A percentile compares a stretch with the other conserved stretches of the same genome.
phyloP scores from a whole-genome alignment of 2,888 invertebrate species.

The Conus canariensis region DNA sequence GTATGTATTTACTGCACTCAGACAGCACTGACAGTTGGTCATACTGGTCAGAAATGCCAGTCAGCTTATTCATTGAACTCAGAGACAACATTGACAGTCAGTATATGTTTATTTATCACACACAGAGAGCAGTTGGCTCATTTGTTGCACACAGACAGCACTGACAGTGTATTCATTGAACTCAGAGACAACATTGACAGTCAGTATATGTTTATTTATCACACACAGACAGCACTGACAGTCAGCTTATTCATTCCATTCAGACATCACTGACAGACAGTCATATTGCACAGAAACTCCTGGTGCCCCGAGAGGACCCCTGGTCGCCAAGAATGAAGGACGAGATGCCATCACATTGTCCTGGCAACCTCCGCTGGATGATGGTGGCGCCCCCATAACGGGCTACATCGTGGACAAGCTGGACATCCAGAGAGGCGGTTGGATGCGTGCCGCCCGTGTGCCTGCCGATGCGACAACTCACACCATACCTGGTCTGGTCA shows the following conservation, averaged over 20 bases:
- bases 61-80: too few relatives aligned
- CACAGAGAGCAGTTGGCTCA: too few relatives aligned
- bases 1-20: too few relatives aligned
- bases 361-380: slow-evolving; percentile 76
- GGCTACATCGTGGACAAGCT: slow-evolving; percentile 75
- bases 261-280: too few relatives aligned
- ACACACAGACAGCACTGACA: background rate
- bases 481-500: slow-evolving; percentile 87
- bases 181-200: too few relatives aligned
- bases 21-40: too few relatives aligned
- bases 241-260: background rate
- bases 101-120: too few relatives aligned
- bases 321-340: slow-evolving; percentile 70
- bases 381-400: slow-evolving; percentile 81
- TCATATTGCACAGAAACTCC: slow-evolving; percentile 64
- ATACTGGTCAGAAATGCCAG: too few relatives aligned
- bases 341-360: slow-evolving; percentile 61
- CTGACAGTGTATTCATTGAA: background rate
- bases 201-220: too few relatives aligned
- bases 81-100: too few relatives aligned
- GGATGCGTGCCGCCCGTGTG: slow-evolving; percentile 92
- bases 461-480: slow-evolving; percentile 82
- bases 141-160: background rate
- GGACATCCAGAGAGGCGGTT: slow-evolving; percentile 80
- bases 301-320: slow-evolving; percentile 68